Conservation (phyloP, 2,113 vertebrate genomes). For the Channa argus region DNA sequence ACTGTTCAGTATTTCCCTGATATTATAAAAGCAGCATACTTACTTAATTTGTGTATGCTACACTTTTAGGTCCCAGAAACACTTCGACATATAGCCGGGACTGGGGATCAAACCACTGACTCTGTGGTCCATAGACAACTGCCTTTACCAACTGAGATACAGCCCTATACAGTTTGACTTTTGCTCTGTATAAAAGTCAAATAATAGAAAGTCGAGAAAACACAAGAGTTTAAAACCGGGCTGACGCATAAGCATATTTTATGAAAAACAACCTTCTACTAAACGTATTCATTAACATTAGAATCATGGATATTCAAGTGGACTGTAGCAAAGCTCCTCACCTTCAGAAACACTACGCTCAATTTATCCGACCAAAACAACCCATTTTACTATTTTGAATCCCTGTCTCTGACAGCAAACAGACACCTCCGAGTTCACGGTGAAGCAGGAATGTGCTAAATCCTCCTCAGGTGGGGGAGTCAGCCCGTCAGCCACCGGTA, state of each 20-base stretch:
- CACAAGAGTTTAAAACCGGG: neutral
- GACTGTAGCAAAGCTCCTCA: constrained; percentile 39
- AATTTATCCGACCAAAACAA: constrained; percentile 23
- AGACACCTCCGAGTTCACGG: constrained; percentile 67
- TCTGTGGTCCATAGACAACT: constrained; percentile 12
- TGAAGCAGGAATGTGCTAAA: constrained; percentile 77
- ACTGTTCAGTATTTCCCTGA: neutral
- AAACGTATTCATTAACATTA: constrained; percentile 22
- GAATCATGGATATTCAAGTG: constrained; percentile 15
- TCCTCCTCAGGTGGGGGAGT: constrained; percentile 75
- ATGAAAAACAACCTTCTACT: neutral
- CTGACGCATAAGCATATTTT: neutral
- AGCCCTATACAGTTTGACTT: too few species aligned
- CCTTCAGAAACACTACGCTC: constrained; percentile 11
- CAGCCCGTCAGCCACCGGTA: constrained; percentile 50
- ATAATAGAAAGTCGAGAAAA: neutral
- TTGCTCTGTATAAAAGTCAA: neutral
- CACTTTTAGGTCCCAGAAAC: too few species aligned
- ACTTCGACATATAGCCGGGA: too few species aligned
- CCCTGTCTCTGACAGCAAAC: constrained; percentile 51
- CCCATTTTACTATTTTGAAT: constrained; percentile 42
- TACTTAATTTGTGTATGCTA: too few species aligned
- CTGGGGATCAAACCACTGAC: too few species aligned
- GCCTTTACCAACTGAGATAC: neutral
- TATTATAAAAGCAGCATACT: neutral